phyloP scores from a whole-genome alignment of 2,797 vertebrate genomes.

The Cephalopachus bancanus region DNA sequence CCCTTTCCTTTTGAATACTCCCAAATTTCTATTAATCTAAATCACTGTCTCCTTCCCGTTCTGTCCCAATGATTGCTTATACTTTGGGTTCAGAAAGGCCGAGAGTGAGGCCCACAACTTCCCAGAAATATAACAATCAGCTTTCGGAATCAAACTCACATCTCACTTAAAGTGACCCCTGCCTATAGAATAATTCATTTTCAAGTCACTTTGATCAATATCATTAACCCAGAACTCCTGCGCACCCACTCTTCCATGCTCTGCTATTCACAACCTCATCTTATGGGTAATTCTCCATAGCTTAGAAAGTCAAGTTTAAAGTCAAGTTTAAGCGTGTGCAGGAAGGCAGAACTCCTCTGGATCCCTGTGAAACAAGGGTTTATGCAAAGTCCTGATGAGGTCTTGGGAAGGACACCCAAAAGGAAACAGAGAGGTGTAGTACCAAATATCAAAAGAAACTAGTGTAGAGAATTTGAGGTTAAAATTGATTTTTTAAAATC shows the following conservation, averaged over 20 bases:
- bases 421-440: neutral
- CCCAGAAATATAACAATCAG: conserved; percentile 15
- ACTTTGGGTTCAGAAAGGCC: conserved; percentile 15
- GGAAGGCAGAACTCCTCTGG: neutral
- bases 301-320: neutral
- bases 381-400: neutral
- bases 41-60: neutral
- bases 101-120: neutral
- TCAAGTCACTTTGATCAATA: neutral
- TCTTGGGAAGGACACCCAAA: neutral
- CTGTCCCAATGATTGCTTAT: neutral
- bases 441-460: neutral
- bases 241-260: neutral
- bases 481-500: neutral
- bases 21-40: conserved; percentile 47
- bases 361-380: neutral
- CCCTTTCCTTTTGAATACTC: neutral
- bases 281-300: neutral
- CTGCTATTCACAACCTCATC: neutral
- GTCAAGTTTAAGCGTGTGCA: neutral
- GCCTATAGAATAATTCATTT: neutral
- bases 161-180: neutral
- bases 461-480: neutral
- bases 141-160: conserved; percentile 38
- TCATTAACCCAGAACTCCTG: neutral